These are phyloP conservation scores for Parazoanthus atlanticus DNA, from an alignment of 92 coral and sea anemone genomes.

Conservation along the genomic window DNA sequence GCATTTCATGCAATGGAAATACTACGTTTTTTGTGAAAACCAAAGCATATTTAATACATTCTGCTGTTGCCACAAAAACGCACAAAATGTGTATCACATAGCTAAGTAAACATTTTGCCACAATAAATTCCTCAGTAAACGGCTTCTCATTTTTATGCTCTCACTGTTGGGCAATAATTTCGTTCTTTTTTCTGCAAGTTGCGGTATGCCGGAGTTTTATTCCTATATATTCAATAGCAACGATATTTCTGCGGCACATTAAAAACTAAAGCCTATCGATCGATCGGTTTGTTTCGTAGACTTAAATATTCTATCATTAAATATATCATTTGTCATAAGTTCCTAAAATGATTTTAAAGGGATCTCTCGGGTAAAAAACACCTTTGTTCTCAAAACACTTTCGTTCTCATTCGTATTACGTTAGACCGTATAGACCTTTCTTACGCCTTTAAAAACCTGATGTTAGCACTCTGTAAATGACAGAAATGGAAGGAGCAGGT, in stretches of 20 bases:
- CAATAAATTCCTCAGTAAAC: too few species aligned
- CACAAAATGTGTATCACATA: not conserved
- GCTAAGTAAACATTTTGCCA: too few species aligned
- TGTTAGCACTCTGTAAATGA: too few species aligned
- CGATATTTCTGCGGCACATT: not conserved
- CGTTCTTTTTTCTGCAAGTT: too few species aligned
- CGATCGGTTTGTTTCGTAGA: not conserved
- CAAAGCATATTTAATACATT: not conserved
- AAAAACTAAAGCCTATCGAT: not conserved
- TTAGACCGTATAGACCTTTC: too few species aligned
- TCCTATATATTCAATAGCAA: not conserved
- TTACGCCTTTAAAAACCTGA: too few species aligned
- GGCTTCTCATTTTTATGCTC: not conserved
- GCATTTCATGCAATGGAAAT: not conserved
- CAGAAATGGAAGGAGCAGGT: too few species aligned
- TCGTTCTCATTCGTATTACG: not conserved
- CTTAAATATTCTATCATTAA: slow-evolving; percentile 33
- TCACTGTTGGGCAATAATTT: not conserved
- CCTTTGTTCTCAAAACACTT: too few species aligned
- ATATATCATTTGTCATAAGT: slow-evolving; percentile 12
- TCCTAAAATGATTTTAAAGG: not conserved
- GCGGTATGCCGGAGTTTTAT: not conserved
- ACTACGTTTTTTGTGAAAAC: not conserved
- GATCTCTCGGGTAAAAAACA: not conserved
- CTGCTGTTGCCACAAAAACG: not conserved